phyloP scores from a whole-genome alignment of 2,888 invertebrate genomes.

The Antitype chi region DNA sequence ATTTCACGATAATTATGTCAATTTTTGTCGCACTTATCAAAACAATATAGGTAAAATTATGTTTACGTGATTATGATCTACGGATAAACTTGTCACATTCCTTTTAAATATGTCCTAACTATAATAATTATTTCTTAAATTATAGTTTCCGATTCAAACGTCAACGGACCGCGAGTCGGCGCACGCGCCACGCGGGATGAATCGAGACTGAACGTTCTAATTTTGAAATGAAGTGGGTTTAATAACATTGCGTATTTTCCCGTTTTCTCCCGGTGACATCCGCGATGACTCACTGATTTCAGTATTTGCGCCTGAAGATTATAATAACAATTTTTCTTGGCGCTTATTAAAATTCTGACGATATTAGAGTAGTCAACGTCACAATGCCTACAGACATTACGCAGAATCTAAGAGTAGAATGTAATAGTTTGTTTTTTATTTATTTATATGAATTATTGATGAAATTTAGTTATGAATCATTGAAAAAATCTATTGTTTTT shows the following conservation, averaged over 20 bases:
- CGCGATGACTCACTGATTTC: conserved; percentile 79
- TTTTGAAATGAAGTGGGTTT: conserved; percentile 88
- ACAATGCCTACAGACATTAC: conserved; percentile 4
- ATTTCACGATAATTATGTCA: conserved; percentile 34
- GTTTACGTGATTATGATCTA: conserved; percentile 34
- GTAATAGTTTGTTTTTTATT: not conserved
- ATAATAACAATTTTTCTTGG: conserved; percentile 64
- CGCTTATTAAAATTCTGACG: conserved; percentile 51
- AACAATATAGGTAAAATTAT: conserved; percentile 1
- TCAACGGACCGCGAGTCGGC: conserved; percentile 74
- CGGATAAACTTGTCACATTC: conserved; percentile 57
- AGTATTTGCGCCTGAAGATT: conserved; percentile 68
- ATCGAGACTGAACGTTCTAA: conserved; percentile 88
- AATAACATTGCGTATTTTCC: conserved; percentile 88
- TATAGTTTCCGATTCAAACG: conserved; percentile 70
- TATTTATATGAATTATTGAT: not conserved
- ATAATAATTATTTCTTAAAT: conserved; percentile 60
- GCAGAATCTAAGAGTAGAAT: conserved; percentile 9
- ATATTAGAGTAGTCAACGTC: conserved; percentile 35
- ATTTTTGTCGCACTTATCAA: conserved; percentile 11
- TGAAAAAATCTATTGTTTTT: not conserved
- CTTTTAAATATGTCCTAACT: conserved; percentile 51
- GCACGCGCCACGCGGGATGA: conserved; percentile 81
- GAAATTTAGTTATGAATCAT: not conserved
- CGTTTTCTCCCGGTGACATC: conserved; percentile 83